Evolutionary conservation across 2,113 vertebrate genomes (phyloP).

Genomic region (Symphodus melops): DNA sequence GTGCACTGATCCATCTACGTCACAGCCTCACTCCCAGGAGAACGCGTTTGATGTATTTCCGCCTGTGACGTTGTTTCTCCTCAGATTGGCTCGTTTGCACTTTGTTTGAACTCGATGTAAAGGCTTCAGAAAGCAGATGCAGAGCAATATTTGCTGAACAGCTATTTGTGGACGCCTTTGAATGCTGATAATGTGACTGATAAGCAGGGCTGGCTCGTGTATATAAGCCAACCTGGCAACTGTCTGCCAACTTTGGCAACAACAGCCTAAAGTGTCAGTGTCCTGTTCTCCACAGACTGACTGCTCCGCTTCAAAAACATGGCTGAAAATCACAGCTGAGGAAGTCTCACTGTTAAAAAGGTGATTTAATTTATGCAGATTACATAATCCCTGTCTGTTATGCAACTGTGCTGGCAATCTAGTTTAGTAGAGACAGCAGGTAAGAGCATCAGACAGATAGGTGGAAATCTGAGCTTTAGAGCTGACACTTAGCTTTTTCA

Average conservation of each 20-base stretch:
- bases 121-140: constrained; percentile 20
- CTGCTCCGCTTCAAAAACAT: constrained; percentile 8
- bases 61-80: constrained; percentile 5
- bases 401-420: constrained; percentile 27
- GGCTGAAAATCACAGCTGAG: constrained; percentile 3
- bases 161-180: constrained; percentile 51
- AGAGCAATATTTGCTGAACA: constrained; percentile 4
- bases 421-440: neutral
- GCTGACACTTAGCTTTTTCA: neutral
- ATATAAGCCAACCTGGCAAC: constrained; percentile 35
- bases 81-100: constrained; percentile 2
- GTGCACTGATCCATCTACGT: constrained; percentile 19
- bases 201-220: constrained; percentile 18
- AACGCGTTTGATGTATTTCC: neutral
- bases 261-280: neutral
- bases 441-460: neutral
- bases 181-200: constrained; percentile 33
- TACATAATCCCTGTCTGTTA: constrained; percentile 42
- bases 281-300: neutral
- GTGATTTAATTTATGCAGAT: constrained; percentile 26
- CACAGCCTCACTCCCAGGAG: constrained; percentile 8
- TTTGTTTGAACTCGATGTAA: constrained; percentile 8
- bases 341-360: constrained; percentile 5
- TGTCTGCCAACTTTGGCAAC: constrained; percentile 19
- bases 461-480: neutral